Evolutionary conservation across 2,113 vertebrate species (phyloP), one percentile per base, ranked within the genome.

Genomic region (Mandrillus leucophaeus): DNA sequence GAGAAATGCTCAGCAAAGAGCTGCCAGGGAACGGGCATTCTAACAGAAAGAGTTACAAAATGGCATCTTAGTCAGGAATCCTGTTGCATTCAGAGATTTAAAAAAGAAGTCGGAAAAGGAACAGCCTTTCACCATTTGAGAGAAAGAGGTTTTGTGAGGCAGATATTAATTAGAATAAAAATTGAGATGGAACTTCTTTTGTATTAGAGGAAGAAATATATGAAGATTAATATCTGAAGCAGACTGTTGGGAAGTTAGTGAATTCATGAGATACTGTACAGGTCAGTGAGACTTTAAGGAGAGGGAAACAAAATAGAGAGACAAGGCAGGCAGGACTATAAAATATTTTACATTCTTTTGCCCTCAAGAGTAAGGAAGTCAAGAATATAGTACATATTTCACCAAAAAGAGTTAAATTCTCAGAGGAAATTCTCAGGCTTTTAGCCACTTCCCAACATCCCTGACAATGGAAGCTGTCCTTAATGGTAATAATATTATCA

Each of bases 371-470:
- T 84, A 79, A 84, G 50, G 25, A 91, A 90, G 38, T 43, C 83
- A 59, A 88, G 38, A 85, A 66, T 35, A 48, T 45, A 61, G 35
- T n/a, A 84, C 10, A 23, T 23, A 52, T 75, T 79, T 94, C 76
- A 95, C 59, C 52, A 96, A 75, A 66, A 95, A 95, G 32, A 55
- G 78, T 80, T 76, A 45, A 68, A 32, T 93, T 96, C 23, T 93
- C 55, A 88, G 13, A 91, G 38, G 40, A 88, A 88, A 91, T 22
- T 23, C 14, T 57, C 22, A 83, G 87, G 83, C 45, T 91, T 95
- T 83, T 6, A 88, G 30, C 23, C 11, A 57, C 45, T 2, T 91
- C 76, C 61, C 38, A 92, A 52, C 25, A 11, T 57, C 48, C 43
- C 25, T 61, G 45, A 27, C 13, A 73, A 22, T 80, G 55, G 27